phyloP scores from a whole-genome alignment of 2,888 invertebrate species.

The Standfussiana lucernea region DNA sequence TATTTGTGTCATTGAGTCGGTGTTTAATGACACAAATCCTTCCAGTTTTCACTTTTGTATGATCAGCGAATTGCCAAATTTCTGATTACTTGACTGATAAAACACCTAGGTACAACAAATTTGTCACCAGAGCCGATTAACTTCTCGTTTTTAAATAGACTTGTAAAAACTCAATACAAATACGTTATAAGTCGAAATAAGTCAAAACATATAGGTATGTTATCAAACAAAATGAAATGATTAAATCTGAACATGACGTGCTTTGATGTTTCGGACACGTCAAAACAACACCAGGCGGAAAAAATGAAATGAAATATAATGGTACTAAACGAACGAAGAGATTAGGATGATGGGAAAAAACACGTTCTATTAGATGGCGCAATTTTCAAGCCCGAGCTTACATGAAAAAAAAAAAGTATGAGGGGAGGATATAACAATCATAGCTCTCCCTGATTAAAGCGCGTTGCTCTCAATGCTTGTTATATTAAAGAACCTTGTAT shows the following conservation, averaged over 20 bases:
- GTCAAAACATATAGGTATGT: conserved; percentile 5
- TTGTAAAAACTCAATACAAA: neutral
- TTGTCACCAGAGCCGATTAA: neutral
- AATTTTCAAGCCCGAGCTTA: conserved; percentile 47
- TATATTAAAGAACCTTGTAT: conserved; percentile 52
- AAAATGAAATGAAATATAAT: conserved; percentile 55
- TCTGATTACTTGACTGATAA: neutral
- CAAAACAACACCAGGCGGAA: conserved; percentile 27
- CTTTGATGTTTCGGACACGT: conserved; percentile 54
- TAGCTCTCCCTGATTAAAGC: conserved; percentile 53
- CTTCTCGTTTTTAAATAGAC: neutral
- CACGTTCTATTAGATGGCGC: conserved; percentile 46
- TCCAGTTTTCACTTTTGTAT: neutral
- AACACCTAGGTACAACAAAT: neutral
- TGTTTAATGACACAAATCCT: too few species aligned
- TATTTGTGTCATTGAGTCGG: neutral
- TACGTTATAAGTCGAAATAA: neutral
- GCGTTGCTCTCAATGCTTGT: conserved; percentile 57
- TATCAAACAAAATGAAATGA: conserved; percentile 48
- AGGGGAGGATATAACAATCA: conserved; percentile 55
- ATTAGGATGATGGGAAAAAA: conserved; percentile 51
- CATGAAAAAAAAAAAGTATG: conserved; percentile 51
- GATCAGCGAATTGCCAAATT: neutral
- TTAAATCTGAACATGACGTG: conserved; percentile 33
- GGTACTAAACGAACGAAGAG: conserved; percentile 44